Percentiles rank a stretch among this genome's conserved stretches.
Evolutionary conservation across 2,113 vertebrate genomes (phyloP).

Genomic region (Poicephalus meyeri): DNA sequence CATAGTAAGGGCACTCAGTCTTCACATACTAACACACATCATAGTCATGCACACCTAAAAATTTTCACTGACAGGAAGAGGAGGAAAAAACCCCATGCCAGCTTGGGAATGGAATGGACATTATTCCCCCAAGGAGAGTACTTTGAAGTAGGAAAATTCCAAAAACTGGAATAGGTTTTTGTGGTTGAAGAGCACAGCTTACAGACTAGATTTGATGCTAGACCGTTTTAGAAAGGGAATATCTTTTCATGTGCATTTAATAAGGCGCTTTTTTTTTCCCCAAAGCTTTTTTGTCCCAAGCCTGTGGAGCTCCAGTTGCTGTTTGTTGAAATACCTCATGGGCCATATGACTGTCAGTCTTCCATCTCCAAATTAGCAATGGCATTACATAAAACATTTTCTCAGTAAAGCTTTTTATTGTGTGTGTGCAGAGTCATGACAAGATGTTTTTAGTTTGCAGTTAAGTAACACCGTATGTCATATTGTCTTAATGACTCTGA

Average conservation of each 20-base stretch:
- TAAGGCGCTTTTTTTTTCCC: not conserved
- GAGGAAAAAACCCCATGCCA: not conserved
- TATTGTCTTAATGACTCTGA: conserved; percentile 54
- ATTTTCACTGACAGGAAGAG: not conserved
- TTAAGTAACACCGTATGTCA: conserved; percentile 60
- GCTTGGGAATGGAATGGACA: not conserved
- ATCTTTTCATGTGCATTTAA: conserved; percentile 51
- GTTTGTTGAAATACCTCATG: conserved; percentile 52
- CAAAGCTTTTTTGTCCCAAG: conserved; percentile 7
- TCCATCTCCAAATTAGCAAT: conserved; percentile 61
- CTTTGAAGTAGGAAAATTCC: not conserved
- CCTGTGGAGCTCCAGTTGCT: conserved; percentile 11
- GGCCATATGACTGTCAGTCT: conserved; percentile 59
- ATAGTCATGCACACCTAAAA: not conserved
- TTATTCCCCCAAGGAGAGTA: not conserved
- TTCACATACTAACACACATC: not conserved
- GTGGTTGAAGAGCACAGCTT: not conserved
- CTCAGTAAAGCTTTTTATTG: conserved; percentile 52
- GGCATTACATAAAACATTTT: conserved; percentile 63
- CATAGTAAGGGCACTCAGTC: not conserved
- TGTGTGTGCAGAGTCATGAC: conserved; percentile 63
- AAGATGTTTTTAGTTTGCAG: conserved; percentile 66
- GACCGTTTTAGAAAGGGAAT: not conserved
- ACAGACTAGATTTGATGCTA: not conserved
- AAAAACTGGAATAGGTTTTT: not conserved